Evolutionary conservation across 1,140 invertebrate genomes (phyloP).

Genomic region (Thaumatotibia leucotreta): DNA sequence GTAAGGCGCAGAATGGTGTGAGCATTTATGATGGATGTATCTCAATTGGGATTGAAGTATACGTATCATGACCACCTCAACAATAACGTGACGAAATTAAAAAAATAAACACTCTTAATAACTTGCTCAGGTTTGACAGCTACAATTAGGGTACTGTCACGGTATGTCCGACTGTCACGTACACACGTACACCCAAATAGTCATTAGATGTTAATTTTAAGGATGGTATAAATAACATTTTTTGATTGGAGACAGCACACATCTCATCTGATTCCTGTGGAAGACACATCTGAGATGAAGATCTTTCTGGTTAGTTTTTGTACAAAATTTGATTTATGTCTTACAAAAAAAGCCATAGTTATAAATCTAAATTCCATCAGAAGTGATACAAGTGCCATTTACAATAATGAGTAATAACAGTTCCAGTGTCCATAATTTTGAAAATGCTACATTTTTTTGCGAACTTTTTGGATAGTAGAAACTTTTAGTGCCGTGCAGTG

Average conservation of each 20-base stretch:
- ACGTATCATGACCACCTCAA: slow-evolving; percentile 25
- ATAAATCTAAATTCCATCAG: too few relatives aligned
- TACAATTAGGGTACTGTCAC: slow-evolving; percentile 59
- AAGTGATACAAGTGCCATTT: too few relatives aligned
- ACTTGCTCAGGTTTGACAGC: slow-evolving; percentile 43
- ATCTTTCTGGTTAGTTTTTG: slow-evolving; percentile 38
- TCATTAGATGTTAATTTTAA: slow-evolving; percentile 36
- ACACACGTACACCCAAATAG: slow-evolving; percentile 25
- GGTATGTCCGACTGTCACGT: slow-evolving; percentile 46
- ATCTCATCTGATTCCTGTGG: slow-evolving; percentile 34
- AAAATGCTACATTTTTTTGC: not conserved
- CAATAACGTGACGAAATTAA: slow-evolving; percentile 38
- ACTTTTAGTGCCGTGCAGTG: slow-evolving; percentile 12
- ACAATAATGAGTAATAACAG: too few relatives aligned
- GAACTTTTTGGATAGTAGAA: not conserved
- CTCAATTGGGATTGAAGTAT: not conserved
- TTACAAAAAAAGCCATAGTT: too few relatives aligned
- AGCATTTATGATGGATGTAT: not conserved
- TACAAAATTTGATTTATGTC: slow-evolving; percentile 2
- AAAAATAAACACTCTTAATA: slow-evolving; percentile 48
- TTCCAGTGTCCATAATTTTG: not conserved
- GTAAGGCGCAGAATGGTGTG: not conserved
- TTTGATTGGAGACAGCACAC: slow-evolving; percentile 36
- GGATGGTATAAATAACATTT: slow-evolving; percentile 55
- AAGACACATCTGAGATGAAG: slow-evolving; percentile 41